Base-by-base conservation (phyloP, 2,797 vertebrate genomes). In the Holocentrus rufus region DNA sequence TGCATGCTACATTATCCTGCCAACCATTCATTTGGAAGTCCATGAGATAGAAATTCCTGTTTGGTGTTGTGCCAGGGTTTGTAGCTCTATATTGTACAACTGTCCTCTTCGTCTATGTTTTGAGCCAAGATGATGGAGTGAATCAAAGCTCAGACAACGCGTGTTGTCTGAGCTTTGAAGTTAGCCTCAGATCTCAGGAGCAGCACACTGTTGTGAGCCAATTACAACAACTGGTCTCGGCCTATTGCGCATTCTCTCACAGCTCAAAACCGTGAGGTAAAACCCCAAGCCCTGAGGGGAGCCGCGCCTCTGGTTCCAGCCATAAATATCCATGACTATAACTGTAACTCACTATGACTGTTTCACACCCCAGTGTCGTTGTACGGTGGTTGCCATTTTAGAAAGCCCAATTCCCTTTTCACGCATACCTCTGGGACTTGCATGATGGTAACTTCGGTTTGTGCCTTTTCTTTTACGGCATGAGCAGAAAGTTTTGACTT, bases 11-110 rank as follows among this genome's bases (percentile, higher is more conserved):
- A 76, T 88, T 84, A 84, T 78, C 78, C 80, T 81, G 87, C 80
- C 81, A 90, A 67, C 78, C 74, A 67, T 72, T 90, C 52, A 85
- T 84, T 83, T 89, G 82, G 73, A 91, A 89, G 82, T 79, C 69
- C 80, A 83, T 83, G 74, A 85, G 78, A 86, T 65, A 82, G 75
- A 89, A 77, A 87, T 86, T 83, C 80, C 75, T 76, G 65, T 78
- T 69, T 77, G 71, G 79, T 85, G 59, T 65, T 62, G 67, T 85
- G 83, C 84, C 86, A 91, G 79, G 65, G 79, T 85, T 84, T 88
- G 81, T 80, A 80, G 77, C 72, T 85, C 69, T 68, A 83, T 80
- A 72, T 58, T 69, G 66, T 81, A 79, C 82, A 85, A 87, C 83
- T 85, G 84, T 82, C 80, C 76, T 74, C 66, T 78, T 75, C 64